Evolutionary conservation across 2,797 vertebrate genomes (phyloP).

Genomic region (Bradypodion pumilum): DNA sequence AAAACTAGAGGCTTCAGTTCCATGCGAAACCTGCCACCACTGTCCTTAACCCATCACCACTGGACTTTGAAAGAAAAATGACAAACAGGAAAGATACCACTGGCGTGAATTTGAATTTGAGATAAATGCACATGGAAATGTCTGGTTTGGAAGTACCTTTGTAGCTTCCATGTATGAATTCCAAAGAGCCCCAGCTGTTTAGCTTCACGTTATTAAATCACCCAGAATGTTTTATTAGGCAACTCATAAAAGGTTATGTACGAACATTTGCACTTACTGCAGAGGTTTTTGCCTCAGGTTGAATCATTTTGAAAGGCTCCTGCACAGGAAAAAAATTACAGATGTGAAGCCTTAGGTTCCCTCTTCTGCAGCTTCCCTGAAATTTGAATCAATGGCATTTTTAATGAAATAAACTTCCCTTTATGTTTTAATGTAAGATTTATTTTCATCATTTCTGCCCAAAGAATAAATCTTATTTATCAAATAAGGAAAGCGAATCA

Average conservation of each 20-base stretch:
- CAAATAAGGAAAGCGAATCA: slow-evolving; percentile 53
- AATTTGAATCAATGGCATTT: slow-evolving; percentile 56
- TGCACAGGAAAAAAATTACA: slow-evolving; percentile 43
- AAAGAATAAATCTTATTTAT: slow-evolving; percentile 56
- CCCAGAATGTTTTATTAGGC: slow-evolving; percentile 34
- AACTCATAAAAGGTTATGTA: slow-evolving; percentile 29
- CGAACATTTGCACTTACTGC: slow-evolving; percentile 18
- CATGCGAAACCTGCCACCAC: too few relatives aligned
- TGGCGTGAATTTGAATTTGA: too few relatives aligned
- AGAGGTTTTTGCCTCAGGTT: slow-evolving; percentile 39
- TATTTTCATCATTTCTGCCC: slow-evolving; percentile 57
- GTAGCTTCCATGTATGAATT: not conserved
- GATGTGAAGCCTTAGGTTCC: slow-evolving; percentile 39
- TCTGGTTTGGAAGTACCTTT: not conserved
- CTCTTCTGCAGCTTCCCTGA: slow-evolving; percentile 42
- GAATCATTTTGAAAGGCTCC: slow-evolving; percentile 35
- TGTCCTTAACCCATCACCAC: too few relatives aligned
- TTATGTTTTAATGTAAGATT: slow-evolving; percentile 49
- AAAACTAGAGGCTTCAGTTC: too few relatives aligned
- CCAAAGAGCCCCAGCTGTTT: not conserved
- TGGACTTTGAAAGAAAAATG: too few relatives aligned
- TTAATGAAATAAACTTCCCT: slow-evolving; percentile 59
- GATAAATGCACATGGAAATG: not conserved
- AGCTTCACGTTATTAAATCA: slow-evolving; percentile 43
- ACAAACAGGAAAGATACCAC: too few relatives aligned